Percentiles rank a stretch among this genome's conserved stretches.
These are phyloP conservation scores for Cariama cristata DNA, from an alignment of 2,113 vertebrate genomes.

Conservation along the genomic window DNA sequence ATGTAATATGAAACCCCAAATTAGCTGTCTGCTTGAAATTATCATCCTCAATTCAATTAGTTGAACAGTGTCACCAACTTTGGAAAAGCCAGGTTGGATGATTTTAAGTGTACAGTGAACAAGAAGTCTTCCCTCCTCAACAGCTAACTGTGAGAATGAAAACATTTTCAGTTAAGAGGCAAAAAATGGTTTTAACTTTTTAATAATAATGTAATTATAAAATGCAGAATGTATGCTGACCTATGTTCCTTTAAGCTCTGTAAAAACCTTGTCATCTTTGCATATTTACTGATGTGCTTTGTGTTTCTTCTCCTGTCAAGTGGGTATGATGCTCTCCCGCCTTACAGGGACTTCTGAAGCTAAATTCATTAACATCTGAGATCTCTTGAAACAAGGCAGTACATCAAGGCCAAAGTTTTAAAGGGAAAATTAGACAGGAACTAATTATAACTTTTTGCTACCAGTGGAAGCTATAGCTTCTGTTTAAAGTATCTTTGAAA, in stretches of 20 bases:
- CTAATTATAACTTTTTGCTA: conserved; percentile 8
- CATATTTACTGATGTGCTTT: neutral
- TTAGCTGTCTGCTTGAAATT: neutral
- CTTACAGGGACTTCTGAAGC: neutral
- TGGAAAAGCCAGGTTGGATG: neutral
- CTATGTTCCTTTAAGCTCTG: neutral
- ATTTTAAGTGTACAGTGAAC: neutral
- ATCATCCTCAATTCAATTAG: neutral
- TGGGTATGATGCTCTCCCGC: neutral
- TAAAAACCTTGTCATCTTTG: neutral
- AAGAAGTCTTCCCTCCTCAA: neutral
- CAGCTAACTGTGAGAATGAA: neutral
- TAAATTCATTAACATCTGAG: conserved; percentile 3
- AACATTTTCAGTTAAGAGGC: neutral
- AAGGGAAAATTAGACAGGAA: neutral
- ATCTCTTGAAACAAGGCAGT: conserved; percentile 1
- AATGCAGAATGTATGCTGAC: neutral
- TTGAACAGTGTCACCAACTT: neutral
- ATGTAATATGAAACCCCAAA: neutral
- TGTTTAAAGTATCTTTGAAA: neutral
- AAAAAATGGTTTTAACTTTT: neutral
- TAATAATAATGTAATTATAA: neutral
- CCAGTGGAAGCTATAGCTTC: neutral
- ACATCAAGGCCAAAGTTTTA: neutral
- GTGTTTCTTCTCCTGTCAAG: neutral